A percentile compares a stretch with the other conserved stretches of the same genome.
Evolutionary conservation across 1,140 invertebrate genomes (phyloP).

Genomic region (Scaptomyza graminum): DNA sequence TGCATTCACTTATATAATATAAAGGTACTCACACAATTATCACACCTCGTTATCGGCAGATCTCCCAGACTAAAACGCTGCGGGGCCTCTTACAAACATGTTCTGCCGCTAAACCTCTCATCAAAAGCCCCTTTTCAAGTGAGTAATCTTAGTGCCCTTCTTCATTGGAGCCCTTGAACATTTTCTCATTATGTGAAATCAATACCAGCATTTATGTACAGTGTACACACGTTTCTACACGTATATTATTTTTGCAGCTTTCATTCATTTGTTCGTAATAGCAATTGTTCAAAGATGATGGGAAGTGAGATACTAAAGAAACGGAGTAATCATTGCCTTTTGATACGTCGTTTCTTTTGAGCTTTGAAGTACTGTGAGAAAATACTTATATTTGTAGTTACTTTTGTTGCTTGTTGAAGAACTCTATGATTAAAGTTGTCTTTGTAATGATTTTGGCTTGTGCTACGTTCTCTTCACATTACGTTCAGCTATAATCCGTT

Average conservation of each 20-base stretch:
- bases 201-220: constrained; percentile 65
- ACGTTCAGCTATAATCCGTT: too few relatives aligned
- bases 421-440: background rate
- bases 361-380: constrained; percentile 9
- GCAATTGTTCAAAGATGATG: constrained; percentile 33
- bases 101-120: constrained; percentile 39
- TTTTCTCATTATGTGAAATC: constrained; percentile 67
- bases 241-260: constrained; percentile 22
- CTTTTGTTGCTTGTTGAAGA: background rate
- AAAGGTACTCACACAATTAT: constrained; percentile 32
- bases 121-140: constrained; percentile 58
- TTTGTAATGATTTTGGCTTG: background rate
- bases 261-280: constrained; percentile 29
- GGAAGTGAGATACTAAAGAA: constrained; percentile 26
- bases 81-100: constrained; percentile 17
- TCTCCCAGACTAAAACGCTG: constrained; percentile 26
- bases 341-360: constrained; percentile 14
- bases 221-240: background rate
- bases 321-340: constrained; percentile 14
- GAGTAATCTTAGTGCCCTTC: constrained; percentile 34
- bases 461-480: background rate
- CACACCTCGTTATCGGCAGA: constrained; percentile 24
- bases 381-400: background rate
- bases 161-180: constrained; percentile 26
- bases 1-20: constrained; percentile 18